Evolutionary conservation across 2,113 vertebrate species (phyloP).

Genomic region (Leucopternis melanops): DNA sequence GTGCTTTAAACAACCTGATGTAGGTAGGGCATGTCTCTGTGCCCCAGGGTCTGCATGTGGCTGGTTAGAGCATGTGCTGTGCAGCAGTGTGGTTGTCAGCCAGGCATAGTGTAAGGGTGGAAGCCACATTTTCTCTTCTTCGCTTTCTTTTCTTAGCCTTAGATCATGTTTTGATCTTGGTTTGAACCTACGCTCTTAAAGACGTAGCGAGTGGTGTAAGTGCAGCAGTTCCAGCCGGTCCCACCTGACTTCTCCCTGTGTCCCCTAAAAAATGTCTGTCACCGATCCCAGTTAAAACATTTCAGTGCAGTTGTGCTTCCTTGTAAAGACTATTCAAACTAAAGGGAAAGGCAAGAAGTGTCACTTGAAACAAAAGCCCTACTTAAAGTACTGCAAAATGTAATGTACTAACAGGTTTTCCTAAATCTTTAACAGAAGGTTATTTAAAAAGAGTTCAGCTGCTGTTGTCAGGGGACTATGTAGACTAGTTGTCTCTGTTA

Average conservation of each 20-base stretch:
- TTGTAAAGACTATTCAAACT: not conserved
- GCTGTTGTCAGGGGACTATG: not conserved
- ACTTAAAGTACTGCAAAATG: not conserved
- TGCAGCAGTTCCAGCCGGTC: not conserved
- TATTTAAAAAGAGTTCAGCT: not conserved
- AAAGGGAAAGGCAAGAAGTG: not conserved
- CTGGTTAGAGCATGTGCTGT: not conserved
- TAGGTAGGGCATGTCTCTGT: not conserved
- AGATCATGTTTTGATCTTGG: not conserved
- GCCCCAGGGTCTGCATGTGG: not conserved
- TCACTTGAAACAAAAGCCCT: not conserved
- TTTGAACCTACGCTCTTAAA: too few species aligned
- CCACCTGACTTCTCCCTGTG: not conserved
- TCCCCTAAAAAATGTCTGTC: not conserved
- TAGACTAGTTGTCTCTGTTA: not conserved
- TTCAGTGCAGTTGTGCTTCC: not conserved
- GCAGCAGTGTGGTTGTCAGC: not conserved
- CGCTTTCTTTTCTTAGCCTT: not conserved
- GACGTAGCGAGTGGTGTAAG: accelerated
- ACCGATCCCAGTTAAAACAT: not conserved
- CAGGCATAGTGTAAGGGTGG: not conserved
- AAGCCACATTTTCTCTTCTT: not conserved
- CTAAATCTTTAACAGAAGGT: not conserved
- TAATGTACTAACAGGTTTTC: not conserved
- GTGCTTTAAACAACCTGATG: not conserved